Evolutionary conservation across 2,888 invertebrate genomes (phyloP), one percentile per base, ranked within the genome.

Genomic region (Petrolisthes manimaculis): DNA sequence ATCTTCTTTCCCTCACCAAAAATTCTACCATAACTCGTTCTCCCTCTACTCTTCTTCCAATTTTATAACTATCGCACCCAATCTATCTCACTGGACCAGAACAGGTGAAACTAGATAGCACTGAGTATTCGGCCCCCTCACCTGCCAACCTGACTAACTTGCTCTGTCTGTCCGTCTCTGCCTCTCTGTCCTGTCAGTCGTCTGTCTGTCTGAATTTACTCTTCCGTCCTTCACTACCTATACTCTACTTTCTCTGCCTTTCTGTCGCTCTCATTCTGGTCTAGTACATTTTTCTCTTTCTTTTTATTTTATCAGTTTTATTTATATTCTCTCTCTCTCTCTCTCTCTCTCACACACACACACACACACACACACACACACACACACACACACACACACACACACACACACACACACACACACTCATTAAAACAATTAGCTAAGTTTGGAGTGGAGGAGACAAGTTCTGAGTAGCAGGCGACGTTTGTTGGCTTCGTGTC

Each of bases 281-380:
- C 61, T 12, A 61, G 18, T 61, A 61, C 3, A 61, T 61, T 61
- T 61, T 12, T 18, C 74, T 21, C 8, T 74, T 4, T 8, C 74
- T 74, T n/a, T 74, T 1, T 67, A 67, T 67, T 67, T 67, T 3
- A 12, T n/a, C 4, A 18, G 18, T 21, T 21, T 74, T 74, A 74
- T 74, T 74, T 21, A 74, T 74, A 21, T 21, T 74, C 61, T 18
- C 61, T 75, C 21, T n/a, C 75, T 75, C 21, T 75, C 75, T 24
- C 21, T n/a, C 24, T 75, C n/a, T 24, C 21, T 21, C 24, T 12
- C n/a, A n/a, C n/a, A n/a, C n/a, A n/a, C n/a, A n/a, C n/a, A n/a
- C 75, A 21, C 51, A 77, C 77, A 77, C 77, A 77, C 77, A 77
- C 77, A 53, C 77, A 77, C 77, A 77, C 77, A 77, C 77, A 77